Evolutionary conservation across 2,113 vertebrate species (phyloP).

Genomic region (Pionites leucogaster): DNA sequence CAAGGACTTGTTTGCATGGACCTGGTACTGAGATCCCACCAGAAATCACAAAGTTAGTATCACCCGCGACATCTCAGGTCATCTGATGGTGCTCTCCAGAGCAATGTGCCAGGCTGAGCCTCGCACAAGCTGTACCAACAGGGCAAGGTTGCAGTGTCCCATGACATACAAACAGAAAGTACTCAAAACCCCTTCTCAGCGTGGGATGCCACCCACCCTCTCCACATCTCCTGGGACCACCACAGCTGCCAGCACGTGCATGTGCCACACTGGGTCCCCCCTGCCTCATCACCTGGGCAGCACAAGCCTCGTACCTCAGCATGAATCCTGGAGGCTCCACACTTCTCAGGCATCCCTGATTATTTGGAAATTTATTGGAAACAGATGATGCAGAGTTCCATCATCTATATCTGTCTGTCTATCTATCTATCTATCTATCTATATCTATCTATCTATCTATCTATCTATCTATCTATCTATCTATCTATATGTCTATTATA

Average conservation of each 20-base stretch:
- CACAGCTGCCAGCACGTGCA: fast-evolving
- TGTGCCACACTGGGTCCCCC: fast-evolving
- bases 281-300: background rate
- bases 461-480: too few relatives aligned
- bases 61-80: background rate
- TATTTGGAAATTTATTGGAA: background rate
- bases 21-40: background rate
- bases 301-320: background rate
- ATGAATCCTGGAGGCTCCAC: background rate
- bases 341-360: background rate
- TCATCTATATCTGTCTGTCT: too few relatives aligned
- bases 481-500: too few relatives aligned
- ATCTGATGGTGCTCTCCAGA: background rate
- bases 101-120: background rate
- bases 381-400: background rate
- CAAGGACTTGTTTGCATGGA: background rate
- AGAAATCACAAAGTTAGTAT: background rate
- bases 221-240: background rate
- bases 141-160: fast-evolving
- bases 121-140: background rate
- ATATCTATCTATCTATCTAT: too few relatives aligned
- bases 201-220: background rate
- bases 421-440: too few relatives aligned
- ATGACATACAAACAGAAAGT: fast-evolving
- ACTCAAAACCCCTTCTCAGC: fast-evolving